These are phyloP conservation scores for Nannoperca australis DNA, from an alignment of 2,797 vertebrate species.

Conservation along the genomic window DNA sequence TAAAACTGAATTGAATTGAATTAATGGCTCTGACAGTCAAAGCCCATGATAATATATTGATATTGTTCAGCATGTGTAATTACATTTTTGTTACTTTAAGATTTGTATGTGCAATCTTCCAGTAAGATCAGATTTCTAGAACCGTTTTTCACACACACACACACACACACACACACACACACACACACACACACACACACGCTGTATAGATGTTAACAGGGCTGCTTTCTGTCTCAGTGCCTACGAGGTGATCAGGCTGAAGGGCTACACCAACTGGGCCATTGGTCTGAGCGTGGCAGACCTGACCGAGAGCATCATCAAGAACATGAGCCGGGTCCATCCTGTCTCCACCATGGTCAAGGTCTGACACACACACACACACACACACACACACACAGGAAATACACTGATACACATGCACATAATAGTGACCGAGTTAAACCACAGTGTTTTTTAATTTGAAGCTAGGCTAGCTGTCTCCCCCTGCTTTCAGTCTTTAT, in stretches of 20 bases:
- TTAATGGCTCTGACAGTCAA: background rate
- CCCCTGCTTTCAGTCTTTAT: too few relatives aligned
- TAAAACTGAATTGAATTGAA: too few relatives aligned
- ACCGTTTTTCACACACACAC: background rate
- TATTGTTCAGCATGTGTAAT: too few relatives aligned
- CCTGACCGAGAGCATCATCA: constrained; percentile 92
- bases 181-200: background rate
- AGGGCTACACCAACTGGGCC: constrained; percentile 99
- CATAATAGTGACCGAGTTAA: background rate
- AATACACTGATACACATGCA: background rate
- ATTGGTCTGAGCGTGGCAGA: constrained; percentile 96
- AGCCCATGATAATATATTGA: too few relatives aligned
- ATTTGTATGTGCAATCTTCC: background rate
- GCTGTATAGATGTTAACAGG: background rate
- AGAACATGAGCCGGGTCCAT: constrained; percentile 92
- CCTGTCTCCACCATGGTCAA: constrained; percentile 97
- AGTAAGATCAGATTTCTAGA: background rate
- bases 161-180: background rate
- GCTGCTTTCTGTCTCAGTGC: constrained; percentile 83
- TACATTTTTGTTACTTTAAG: too few relatives aligned
- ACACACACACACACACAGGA: background rate
- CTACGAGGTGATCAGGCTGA: constrained; percentile 96
- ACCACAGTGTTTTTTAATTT: too few relatives aligned
- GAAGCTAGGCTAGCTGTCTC: too few relatives aligned
- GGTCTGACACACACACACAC: constrained; percentile 74